Evolutionary conservation across 1,140 invertebrate species (phyloP).

Genomic region (Halotydeus destructor): DNA sequence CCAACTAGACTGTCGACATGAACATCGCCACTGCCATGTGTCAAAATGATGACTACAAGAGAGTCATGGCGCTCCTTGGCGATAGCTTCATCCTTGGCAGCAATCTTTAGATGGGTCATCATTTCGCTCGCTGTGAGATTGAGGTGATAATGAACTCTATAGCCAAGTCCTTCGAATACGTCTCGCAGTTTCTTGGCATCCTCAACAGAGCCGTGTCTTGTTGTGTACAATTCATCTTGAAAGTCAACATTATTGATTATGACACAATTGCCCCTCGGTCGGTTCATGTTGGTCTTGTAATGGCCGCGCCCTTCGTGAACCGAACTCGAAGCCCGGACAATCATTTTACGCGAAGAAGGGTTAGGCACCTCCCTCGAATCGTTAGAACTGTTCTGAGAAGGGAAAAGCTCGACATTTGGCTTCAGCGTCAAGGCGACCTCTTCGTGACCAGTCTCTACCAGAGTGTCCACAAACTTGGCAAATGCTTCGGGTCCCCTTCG

Average conservation of each 20-base stretch:
- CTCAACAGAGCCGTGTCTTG: neutral
- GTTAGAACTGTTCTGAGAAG: too few relatives aligned
- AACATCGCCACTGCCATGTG: neutral
- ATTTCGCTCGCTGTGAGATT: conserved; percentile 1
- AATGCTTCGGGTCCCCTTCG: neutral
- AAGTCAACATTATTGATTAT: neutral
- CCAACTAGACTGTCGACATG: too few relatives aligned
- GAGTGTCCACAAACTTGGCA: neutral
- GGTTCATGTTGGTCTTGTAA: too few relatives aligned
- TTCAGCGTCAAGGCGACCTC: neutral
- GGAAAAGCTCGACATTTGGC: too few relatives aligned
- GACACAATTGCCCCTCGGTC: conserved; percentile 1
- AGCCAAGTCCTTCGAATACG: neutral
- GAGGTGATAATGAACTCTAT: neutral
- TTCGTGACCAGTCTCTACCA: neutral
- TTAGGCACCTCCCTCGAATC: too few relatives aligned
- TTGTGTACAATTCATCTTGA: neutral
- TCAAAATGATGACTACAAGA: neutral
- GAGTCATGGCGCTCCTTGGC: too few relatives aligned
- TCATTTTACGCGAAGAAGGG: too few relatives aligned
- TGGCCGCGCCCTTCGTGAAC: too few relatives aligned
- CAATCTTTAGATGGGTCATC: neutral
- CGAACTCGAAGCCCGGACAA: too few relatives aligned
- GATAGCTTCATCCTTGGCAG: neutral
- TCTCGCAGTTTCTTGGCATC: neutral